A percentile compares a stretch with the other conserved stretches of the same genome.
phyloP scores from a whole-genome alignment of 1,140 invertebrate species.

The Brachystomella parvula region DNA sequence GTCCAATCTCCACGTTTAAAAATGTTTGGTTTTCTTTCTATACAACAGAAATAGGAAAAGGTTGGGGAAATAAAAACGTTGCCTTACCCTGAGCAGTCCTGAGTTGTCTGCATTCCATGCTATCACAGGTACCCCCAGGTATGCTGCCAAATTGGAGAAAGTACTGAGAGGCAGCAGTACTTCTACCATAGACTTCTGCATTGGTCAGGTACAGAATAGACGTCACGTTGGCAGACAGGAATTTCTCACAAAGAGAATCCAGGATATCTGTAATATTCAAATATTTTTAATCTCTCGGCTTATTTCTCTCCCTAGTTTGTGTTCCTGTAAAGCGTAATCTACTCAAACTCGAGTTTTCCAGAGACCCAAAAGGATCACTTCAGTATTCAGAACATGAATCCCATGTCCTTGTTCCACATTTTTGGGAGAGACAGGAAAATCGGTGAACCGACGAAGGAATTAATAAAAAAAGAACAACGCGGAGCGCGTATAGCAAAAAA shows the following conservation, averaged over 20 bases:
- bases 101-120: conserved; percentile 76
- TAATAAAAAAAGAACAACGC: too few species aligned
- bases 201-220: conserved; percentile 90
- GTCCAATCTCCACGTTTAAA: too few species aligned
- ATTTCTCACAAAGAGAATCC: conserved; percentile 49
- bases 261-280: conserved; percentile 42
- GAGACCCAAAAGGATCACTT: too few species aligned
- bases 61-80: too few species aligned
- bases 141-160: conserved; percentile 82
- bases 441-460: neutral
- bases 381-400: neutral
- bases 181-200: conserved; percentile 74
- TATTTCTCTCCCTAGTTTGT: neutral
- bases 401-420: neutral
- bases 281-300: neutral
- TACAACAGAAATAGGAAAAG: neutral
- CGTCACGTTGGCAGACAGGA: conserved; percentile 77
- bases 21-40: too few species aligned
- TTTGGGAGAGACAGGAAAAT: neutral
- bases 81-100: conserved; percentile 60
- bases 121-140: conserved; percentile 49
- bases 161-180: conserved; percentile 86
- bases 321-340: neutral
- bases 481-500: too few species aligned
- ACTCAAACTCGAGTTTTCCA: too few species aligned